phyloP scores from a whole-genome alignment of 92 coral and sea anemone species.

The Micromussa lordhowensis region DNA sequence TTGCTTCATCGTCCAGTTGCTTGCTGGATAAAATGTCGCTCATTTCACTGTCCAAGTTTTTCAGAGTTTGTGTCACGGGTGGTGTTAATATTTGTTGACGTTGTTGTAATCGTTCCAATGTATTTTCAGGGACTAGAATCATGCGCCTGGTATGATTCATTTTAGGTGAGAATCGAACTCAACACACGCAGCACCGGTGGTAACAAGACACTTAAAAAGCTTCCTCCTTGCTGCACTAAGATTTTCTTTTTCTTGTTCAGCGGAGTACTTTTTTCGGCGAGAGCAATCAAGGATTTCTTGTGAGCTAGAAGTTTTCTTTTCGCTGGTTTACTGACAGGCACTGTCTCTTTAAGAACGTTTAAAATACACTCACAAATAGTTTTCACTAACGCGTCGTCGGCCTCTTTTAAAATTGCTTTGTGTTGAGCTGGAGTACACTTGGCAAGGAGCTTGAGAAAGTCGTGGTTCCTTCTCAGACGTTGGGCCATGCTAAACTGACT shows the following conservation, averaged over 20 bases:
- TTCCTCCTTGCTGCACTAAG: conserved; percentile 22
- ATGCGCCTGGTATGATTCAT: conserved; percentile 31
- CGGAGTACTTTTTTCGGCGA: conserved; percentile 6
- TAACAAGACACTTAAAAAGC: too few species aligned
- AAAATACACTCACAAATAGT: conserved; percentile 40
- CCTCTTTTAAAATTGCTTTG: conserved; percentile 48
- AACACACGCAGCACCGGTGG: too few species aligned
- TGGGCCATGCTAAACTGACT: conserved; percentile 54
- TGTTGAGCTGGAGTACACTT: conserved; percentile 46
- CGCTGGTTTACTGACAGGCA: too few species aligned
- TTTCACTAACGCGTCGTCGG: conserved; percentile 43
- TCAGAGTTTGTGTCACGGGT: conserved; percentile 25
- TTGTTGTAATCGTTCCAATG: conserved; percentile 26
- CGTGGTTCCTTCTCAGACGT: conserved; percentile 53
- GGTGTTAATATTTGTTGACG: conserved; percentile 24
- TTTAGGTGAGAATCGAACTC: not conserved
- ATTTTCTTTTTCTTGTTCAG: conserved; percentile 2
- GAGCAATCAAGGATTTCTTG: conserved; percentile 15
- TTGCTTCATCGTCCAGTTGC: too few species aligned
- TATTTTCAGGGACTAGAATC: conserved; percentile 48
- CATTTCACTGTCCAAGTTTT: conserved; percentile 33
- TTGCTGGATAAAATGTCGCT: conserved; percentile 15
- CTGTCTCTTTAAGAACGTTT: too few species aligned
- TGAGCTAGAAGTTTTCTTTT: conserved; percentile 3
- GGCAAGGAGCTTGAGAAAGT: not conserved